A percentile compares a stretch with the other conserved stretches of the same genome.
Conservation (phyloP, 92 coral and sea anemone genomes). For the Phenganax marumi region DNA sequence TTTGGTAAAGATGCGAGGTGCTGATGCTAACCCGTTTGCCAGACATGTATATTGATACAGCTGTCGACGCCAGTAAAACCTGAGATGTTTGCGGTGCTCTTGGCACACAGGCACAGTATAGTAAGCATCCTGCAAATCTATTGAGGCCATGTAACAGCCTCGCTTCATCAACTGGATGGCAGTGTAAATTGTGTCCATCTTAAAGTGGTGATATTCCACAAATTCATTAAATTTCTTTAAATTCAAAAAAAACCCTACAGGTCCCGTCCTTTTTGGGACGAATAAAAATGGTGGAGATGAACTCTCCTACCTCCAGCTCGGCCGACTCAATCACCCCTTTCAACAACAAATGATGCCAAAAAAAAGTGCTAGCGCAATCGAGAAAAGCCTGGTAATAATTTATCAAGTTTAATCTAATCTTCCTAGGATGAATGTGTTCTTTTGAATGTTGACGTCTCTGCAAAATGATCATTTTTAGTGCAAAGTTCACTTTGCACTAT, state of each 20-base stretch:
- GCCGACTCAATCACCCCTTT: neutral
- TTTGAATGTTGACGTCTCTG: too few species aligned
- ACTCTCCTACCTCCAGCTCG: neutral
- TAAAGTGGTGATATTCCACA: conserved; percentile 9
- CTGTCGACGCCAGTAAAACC: neutral
- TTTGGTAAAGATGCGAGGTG: conserved; percentile 1
- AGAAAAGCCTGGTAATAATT: too few species aligned
- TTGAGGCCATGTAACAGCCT: neutral
- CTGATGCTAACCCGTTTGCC: neutral
- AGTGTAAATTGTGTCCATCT: neutral
- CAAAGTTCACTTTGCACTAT: too few species aligned
- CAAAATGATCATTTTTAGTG: too few species aligned
- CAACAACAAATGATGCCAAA: too few species aligned
- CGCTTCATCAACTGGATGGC: neutral
- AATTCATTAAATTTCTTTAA: neutral
- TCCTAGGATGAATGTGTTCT: too few species aligned
- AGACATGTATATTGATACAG: conserved; percentile 5
- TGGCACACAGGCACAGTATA: neutral
- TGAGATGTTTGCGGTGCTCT: neutral
- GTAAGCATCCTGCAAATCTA: conserved; percentile 13
- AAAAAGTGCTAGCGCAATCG: too few species aligned
- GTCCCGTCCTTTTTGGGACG: neutral
- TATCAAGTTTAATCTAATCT: too few species aligned
- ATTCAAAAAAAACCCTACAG: neutral
- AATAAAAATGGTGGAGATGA: neutral